Conservation (phyloP, 2,113 vertebrate species). For the Plectropomus leopardus region DNA sequence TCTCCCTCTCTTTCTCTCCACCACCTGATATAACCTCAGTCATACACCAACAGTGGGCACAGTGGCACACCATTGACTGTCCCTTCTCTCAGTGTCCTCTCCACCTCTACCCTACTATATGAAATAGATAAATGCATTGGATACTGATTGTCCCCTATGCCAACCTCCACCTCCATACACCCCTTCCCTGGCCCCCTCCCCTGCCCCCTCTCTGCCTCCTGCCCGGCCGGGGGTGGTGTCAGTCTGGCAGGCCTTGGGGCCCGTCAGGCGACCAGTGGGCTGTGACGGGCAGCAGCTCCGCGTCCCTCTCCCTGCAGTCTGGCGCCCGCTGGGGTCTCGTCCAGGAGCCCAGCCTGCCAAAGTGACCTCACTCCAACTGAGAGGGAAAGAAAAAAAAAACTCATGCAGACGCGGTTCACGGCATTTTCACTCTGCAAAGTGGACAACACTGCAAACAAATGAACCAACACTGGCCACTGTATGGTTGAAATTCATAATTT, state of each 20-base stretch:
- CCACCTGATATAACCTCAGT: conserved; percentile 43
- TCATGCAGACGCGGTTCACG: conserved; percentile 21
- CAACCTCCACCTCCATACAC: conserved; percentile 70
- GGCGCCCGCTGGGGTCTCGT: conserved; percentile 84
- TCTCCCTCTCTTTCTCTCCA: not conserved
- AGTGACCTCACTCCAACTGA: conserved; percentile 80
- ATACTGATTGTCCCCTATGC: conserved; percentile 69
- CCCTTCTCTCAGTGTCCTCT: conserved; percentile 26
- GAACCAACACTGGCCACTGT: conserved; percentile 5
- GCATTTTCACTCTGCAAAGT: conserved; percentile 46
- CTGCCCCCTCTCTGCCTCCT: conserved; percentile 70
- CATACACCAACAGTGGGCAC: conserved; percentile 11
- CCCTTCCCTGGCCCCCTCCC: conserved; percentile 53
- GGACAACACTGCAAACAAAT: conserved; percentile 28
- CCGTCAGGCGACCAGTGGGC: conserved; percentile 85
- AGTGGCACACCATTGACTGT: conserved; percentile 4
- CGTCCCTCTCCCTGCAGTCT: conserved; percentile 84
- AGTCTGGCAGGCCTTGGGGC: conserved; percentile 83
- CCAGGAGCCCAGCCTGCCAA: conserved; percentile 83
- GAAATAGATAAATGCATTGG: conserved; percentile 77
- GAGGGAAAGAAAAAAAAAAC: conserved; percentile 7
- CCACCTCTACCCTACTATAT: conserved; percentile 17
- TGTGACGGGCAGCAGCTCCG: conserved; percentile 85
- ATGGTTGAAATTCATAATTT: not conserved
- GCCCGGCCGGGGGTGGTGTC: conserved; percentile 77